phyloP scores from a whole-genome alignment of 2,888 invertebrate species.

The Melolontha melolontha region DNA sequence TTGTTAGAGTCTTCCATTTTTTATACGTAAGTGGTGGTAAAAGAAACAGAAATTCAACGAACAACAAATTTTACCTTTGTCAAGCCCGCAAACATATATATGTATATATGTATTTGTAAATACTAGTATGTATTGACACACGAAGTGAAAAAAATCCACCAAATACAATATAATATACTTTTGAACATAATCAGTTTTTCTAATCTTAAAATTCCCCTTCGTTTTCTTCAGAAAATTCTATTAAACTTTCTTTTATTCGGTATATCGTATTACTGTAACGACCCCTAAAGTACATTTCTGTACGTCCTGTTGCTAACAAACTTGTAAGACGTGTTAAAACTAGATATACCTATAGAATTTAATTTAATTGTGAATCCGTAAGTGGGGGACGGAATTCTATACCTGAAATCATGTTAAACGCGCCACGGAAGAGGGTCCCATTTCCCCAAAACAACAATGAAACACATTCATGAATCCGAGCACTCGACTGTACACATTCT shows the following conservation, averaged over 20 bases:
- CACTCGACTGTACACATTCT: constrained; percentile 38
- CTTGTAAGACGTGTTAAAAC: constrained; percentile 33
- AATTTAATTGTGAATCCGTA: constrained; percentile 33
- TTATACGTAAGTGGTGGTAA: no score
- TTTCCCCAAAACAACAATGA: constrained; percentile 37
- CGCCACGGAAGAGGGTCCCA: constrained; percentile 17
- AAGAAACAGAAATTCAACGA: no score
- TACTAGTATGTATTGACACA: neutral
- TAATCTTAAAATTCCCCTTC: constrained; percentile 11
- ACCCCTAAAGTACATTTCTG: constrained; percentile 8
- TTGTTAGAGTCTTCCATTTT: no score
- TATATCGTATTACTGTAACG: constrained; percentile 17
- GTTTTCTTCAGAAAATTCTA: constrained; percentile 1
- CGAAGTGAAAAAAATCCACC: neutral
- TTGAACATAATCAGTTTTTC: neutral
- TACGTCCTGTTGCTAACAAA: constrained; percentile 6
- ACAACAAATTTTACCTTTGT: no score
- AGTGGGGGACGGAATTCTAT: constrained; percentile 28
- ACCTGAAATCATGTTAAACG: constrained; percentile 34
- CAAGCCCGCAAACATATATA: no score
- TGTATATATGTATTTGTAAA: no score
- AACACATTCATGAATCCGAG: constrained; percentile 36
- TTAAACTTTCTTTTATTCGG: constrained; percentile 28
- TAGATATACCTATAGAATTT: constrained; percentile 36
- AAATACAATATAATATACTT: neutral